phyloP scores from a whole-genome alignment of 2,113 vertebrate genomes.

The Ondatra zibethicus region DNA sequence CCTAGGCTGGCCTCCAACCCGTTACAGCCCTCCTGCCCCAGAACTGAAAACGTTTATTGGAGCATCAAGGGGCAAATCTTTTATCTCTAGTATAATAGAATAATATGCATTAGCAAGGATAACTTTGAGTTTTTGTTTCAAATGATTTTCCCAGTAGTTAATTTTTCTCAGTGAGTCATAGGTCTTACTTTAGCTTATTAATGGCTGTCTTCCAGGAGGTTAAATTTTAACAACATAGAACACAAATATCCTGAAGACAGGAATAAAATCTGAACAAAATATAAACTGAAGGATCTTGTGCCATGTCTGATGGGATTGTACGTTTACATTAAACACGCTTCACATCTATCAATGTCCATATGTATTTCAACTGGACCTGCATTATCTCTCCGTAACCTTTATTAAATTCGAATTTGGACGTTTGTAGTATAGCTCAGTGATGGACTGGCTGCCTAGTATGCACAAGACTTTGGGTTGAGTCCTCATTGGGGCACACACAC shows the following conservation, averaged over 20 bases:
- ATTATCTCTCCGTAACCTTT: background rate
- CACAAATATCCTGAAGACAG: background rate
- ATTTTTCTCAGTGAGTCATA: background rate
- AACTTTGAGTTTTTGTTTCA: background rate
- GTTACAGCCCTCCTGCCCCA: background rate
- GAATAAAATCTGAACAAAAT: background rate
- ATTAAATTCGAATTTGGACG: too few species aligned
- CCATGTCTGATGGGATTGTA: background rate
- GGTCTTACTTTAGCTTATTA: background rate
- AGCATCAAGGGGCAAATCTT: background rate
- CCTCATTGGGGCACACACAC: too few species aligned
- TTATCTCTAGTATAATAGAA: background rate
- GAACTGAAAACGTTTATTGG: background rate
- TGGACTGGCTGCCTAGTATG: background rate
- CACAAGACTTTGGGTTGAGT: background rate
- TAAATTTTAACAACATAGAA: background rate
- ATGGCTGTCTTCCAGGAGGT: background rate
- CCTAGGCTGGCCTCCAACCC: background rate
- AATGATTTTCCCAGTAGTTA: background rate
- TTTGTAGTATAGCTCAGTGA: background rate
- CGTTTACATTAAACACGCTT: background rate
- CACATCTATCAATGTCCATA: background rate
- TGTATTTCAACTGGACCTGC: background rate
- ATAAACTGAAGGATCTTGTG: background rate
- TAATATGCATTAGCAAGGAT: background rate